Evolutionary conservation across 2,113 vertebrate genomes (phyloP).

Genomic region (Mormyrus iriodes): DNA sequence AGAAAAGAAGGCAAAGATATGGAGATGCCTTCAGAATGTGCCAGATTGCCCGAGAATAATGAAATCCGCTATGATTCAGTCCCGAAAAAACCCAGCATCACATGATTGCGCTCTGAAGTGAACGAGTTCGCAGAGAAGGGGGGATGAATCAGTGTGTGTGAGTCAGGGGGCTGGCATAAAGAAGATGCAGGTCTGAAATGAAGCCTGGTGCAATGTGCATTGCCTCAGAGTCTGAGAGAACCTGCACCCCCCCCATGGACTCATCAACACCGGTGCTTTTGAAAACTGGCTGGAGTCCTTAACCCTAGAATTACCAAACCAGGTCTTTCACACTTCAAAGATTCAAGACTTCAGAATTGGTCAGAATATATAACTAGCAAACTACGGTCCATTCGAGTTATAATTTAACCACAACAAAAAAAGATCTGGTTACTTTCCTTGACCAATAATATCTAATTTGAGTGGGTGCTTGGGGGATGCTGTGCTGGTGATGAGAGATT

Average conservation of each 20-base stretch:
- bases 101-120: background rate
- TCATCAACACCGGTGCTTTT: background rate
- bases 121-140: background rate
- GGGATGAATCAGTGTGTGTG: slow-evolving; percentile 7
- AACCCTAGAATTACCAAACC: background rate
- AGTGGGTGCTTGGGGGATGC: background rate
- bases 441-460: background rate
- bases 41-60: background rate
- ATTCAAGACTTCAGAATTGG: background rate
- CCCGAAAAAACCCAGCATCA: slow-evolving; percentile 3
- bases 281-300: background rate
- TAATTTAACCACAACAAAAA: background rate
- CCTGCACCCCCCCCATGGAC: background rate
- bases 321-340: background rate
- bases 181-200: background rate
- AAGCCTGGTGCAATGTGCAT: background rate
- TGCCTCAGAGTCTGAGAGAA: background rate
- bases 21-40: background rate
- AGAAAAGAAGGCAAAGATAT: background rate
- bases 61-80: slow-evolving; percentile 14
- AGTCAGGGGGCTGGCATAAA: slow-evolving; percentile 8
- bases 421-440: background rate
- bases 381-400: no score
- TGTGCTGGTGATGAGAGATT: background rate
- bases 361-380: background rate